Evolutionary conservation across 2,888 invertebrate genomes (phyloP).

Genomic region (Xestia c-nigrum): DNA sequence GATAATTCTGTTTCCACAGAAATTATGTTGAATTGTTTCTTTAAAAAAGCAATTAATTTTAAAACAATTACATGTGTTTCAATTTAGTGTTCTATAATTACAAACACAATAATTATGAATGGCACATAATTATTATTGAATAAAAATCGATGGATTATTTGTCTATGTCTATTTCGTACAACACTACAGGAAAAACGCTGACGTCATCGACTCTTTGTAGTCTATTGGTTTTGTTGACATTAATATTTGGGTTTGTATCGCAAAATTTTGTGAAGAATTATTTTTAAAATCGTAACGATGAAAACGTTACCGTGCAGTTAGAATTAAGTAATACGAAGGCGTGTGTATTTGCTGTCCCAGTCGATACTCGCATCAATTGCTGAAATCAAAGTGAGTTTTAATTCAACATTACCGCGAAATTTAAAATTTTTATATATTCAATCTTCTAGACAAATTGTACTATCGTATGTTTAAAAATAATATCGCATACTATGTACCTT

Average conservation of each 20-base stretch:
- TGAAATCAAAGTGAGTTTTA: slow-evolving; percentile 55
- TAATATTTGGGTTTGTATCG: slow-evolving; percentile 53
- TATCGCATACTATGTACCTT: not conserved
- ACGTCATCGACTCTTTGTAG: slow-evolving; percentile 60
- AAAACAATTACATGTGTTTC: not conserved
- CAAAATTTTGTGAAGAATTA: slow-evolving; percentile 48
- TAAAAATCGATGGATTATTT: slow-evolving; percentile 44
- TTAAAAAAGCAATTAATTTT: no score
- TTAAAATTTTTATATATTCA: slow-evolving; percentile 56
- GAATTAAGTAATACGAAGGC: slow-evolving; percentile 26
- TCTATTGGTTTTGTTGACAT: slow-evolving; percentile 66
- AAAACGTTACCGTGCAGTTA: slow-evolving; percentile 32
- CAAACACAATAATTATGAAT: not conserved
- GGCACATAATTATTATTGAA: no score
- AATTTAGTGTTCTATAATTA: not conserved
- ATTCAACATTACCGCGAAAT: slow-evolving; percentile 68
- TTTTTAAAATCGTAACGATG: slow-evolving; percentile 54
- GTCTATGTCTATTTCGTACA: slow-evolving; percentile 51
- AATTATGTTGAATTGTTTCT: no score
- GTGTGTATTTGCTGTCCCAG: slow-evolving; percentile 14
- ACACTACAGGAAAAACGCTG: slow-evolving; percentile 61
- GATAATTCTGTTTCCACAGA: not conserved
- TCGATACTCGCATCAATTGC: slow-evolving; percentile 23
- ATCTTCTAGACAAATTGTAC: not conserved
- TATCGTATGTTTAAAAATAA: not conserved